Evolutionary conservation across 2,888 invertebrate genomes (phyloP), one percentile per base, ranked within the genome.

Genomic region (Catonia carolina): DNA sequence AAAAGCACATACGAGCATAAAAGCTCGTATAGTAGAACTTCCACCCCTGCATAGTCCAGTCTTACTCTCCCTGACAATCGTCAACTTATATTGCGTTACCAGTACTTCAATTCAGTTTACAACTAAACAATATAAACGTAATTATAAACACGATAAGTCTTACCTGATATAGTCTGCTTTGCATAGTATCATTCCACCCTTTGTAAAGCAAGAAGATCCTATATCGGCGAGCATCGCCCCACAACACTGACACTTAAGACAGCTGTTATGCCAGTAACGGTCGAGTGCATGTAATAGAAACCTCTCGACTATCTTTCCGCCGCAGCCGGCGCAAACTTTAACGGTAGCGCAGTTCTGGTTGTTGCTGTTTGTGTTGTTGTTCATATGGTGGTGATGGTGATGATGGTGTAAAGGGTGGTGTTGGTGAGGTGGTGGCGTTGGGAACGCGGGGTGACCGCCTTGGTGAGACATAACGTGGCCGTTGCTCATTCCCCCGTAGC

Each of bases 231-330:
- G 80, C 72, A 86, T 86, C 64, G 88, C 86, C 65, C 85, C 85
- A 75, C 95, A 95, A 76, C 86, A 89, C 71, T 89, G 84, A 79
- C 95, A 95, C 78, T 94, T 95, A 69, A 95, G 82, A 75, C 95
- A 95, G 68, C 86, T 84, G 78, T 92, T 91, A 78, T 95, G 95
- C 95, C 95, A 95, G 77, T 91, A 94, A 74, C 92, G 80, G 79
- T 95, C 94, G 73, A 94, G 79, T 67, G 94, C 93, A 76, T 89
- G 88, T 64, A 95, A 81, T 65, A 94, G 83, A 78, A 86, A 94
- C 75, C 93, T 81, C 78, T 94, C 94, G 68, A 87, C 83, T 72
- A 94, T 94, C 78, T 90, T 64, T 73, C 91, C 87, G 67, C 90
- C 89, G 75, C 94, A 95, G 66, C 92, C 93, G 65, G 89, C 90